Conservation (phyloP, 2,888 invertebrate species). For the Ophion obscuratus region DNA sequence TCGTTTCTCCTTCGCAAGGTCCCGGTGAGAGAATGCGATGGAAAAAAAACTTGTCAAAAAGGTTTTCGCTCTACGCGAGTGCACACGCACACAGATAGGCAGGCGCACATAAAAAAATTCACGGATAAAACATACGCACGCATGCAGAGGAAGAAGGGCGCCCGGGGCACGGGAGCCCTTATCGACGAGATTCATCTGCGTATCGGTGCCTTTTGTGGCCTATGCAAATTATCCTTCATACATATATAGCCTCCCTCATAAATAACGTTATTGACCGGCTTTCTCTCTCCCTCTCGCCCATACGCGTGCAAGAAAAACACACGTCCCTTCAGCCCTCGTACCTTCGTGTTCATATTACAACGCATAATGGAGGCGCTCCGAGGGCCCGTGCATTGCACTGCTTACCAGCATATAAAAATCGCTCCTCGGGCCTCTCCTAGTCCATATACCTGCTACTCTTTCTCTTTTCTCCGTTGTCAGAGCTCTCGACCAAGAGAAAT, state of each 20-base stretch:
- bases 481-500: neutral
- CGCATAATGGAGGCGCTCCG: conserved; percentile 55
- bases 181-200: conserved; percentile 78
- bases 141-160: conserved; percentile 11
- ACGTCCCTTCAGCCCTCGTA: conserved; percentile 45
- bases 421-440: conserved; percentile 47
- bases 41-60: conserved; percentile 35
- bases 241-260: conserved; percentile 70
- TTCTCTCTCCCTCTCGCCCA: conserved; percentile 33
- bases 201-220: conserved; percentile 80
- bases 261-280: conserved; percentile 79
- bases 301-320: conserved; percentile 57
- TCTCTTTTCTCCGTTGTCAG: neutral
- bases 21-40: conserved; percentile 19
- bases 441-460: conserved; percentile 21
- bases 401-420: conserved; percentile 60
- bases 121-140: conserved; percentile 11
- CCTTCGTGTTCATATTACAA: conserved; percentile 63
- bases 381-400: conserved; percentile 57
- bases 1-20: conserved; percentile 7
- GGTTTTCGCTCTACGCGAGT: conserved; percentile 40
- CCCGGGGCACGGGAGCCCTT: conserved; percentile 70
- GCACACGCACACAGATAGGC: conserved; percentile 11
- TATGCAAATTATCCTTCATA: conserved; percentile 79
- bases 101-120: neutral